Percentiles rank a stretch among this genome's conserved stretches.
phyloP scores from a whole-genome alignment of 2,113 vertebrate species.

The Globicephala melas region DNA sequence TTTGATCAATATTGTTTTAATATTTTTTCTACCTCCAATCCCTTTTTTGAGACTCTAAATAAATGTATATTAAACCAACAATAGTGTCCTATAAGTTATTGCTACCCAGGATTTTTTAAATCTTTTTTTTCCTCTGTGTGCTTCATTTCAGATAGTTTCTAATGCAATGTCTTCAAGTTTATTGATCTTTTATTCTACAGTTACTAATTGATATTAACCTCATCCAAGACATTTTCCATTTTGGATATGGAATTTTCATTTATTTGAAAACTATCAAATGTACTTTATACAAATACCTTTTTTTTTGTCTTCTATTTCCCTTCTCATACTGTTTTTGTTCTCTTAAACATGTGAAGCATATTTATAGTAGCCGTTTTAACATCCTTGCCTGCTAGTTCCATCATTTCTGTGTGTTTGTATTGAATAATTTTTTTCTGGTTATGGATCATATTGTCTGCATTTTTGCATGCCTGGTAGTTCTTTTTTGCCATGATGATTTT shows the following conservation, averaged over 20 bases:
- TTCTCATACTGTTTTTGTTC: neutral
- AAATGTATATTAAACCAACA: neutral
- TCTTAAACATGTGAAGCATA: neutral
- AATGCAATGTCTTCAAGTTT: neutral
- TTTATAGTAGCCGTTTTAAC: neutral
- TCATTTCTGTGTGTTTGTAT: neutral
- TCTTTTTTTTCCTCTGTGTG: neutral
- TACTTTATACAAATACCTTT: neutral
- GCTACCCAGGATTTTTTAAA: neutral
- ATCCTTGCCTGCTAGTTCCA: neutral
- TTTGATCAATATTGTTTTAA: neutral
- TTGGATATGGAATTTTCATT: neutral
- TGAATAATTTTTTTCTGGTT: neutral
- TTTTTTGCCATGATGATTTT: neutral
- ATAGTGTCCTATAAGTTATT: neutral
- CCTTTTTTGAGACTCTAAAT: neutral
- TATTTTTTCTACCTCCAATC: neutral
- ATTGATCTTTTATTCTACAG: neutral
- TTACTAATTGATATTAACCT: neutral
- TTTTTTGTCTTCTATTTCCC: neutral
- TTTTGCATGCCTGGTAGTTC: neutral
- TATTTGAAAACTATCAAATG: conserved; percentile 2
- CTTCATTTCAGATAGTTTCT: neutral
- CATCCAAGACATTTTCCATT: neutral
- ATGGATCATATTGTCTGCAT: neutral